Base-by-base conservation (phyloP, 2,888 invertebrate genomes). In the Dioctria rufipes region DNA sequence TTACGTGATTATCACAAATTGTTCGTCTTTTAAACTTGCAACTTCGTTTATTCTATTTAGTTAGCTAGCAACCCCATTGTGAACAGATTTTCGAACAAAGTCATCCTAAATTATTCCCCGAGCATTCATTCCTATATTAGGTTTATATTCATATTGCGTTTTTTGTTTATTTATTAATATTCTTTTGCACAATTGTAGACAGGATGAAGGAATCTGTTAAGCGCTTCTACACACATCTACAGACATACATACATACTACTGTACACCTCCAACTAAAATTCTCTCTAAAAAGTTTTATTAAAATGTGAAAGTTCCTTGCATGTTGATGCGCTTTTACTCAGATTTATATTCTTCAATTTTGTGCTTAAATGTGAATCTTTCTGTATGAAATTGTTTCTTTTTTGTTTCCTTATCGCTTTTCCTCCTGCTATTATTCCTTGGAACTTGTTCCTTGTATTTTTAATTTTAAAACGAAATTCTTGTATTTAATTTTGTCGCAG, bases 81-180 rank as follows among this genome's bases (percentile, higher is more conserved):
- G 40, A 65, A 42, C n/a, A 40, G 65, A 65, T 65, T 65, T 65
- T 40, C 42, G 65, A n/a, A 65, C 39, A 65, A 65, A 65, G 42
- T 42, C 40, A 65, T 40, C 42, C 42, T 42, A 65, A 65, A 65
- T 65, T 65, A 65, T 65, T 65, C 42, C 65, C 25, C 25, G 25
- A 25, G 25, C 25, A 25, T 25, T 25, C 25, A 25, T 25, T 25
- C 25, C 25, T 25, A 25, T 25, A 25, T 25, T 25, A 65, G 40
- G 65, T n/a, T 42, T 65, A 65, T 40, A 40, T 65, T 65, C 65
- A 65, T 65, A 5, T 65, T 40, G 11, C 40, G 11, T 40, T 63
- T n/a, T 9, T n/a, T 39, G 39, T 40, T n/a, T 65, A 65, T 65
- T 65, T 65, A 25, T 65, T 65, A 65, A 65, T 40, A 65, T 65